Evolutionary conservation across 2,888 invertebrate species (phyloP).

Genomic region (Eristalis tenax): DNA sequence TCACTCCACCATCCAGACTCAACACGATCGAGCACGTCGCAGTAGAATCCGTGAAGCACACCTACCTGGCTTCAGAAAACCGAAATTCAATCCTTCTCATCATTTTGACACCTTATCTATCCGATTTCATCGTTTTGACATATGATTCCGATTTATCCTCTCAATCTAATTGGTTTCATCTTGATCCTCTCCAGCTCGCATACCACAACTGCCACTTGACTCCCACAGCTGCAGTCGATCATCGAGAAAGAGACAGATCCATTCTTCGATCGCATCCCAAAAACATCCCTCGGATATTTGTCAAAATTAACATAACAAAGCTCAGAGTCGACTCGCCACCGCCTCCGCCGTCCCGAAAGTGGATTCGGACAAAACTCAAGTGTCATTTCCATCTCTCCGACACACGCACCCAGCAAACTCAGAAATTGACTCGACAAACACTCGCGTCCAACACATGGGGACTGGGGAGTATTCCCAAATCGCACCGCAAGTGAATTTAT

Average conservation of each 20-base stretch:
- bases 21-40: background rate
- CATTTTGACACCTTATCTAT: slow-evolving; percentile 28
- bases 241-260: slow-evolving; percentile 5
- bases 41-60: background rate
- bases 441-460: slow-evolving; percentile 14
- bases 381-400: slow-evolving; percentile 61
- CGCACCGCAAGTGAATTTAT: slow-evolving; percentile 60
- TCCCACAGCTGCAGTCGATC: slow-evolving; percentile 44
- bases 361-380: slow-evolving; percentile 10
- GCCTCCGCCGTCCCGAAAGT: background rate
- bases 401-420: background rate
- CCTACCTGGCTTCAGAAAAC: background rate
- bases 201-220: slow-evolving; percentile 13
- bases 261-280: slow-evolving; percentile 23
- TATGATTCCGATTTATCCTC: slow-evolving; percentile 50
- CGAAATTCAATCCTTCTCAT: slow-evolving; percentile 1
- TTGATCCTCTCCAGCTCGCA: slow-evolving; percentile 32
- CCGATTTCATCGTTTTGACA: slow-evolving; percentile 28
- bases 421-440: background rate
- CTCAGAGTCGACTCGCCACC: slow-evolving; percentile 1
- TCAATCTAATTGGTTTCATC: slow-evolving; percentile 47
- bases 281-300: slow-evolving; percentile 60
- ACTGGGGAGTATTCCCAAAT: slow-evolving; percentile 37
- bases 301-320: slow-evolving; percentile 71
- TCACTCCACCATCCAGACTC: background rate